phyloP scores from a whole-genome alignment of 2,888 invertebrate genomes.

The Theretra japonica region DNA sequence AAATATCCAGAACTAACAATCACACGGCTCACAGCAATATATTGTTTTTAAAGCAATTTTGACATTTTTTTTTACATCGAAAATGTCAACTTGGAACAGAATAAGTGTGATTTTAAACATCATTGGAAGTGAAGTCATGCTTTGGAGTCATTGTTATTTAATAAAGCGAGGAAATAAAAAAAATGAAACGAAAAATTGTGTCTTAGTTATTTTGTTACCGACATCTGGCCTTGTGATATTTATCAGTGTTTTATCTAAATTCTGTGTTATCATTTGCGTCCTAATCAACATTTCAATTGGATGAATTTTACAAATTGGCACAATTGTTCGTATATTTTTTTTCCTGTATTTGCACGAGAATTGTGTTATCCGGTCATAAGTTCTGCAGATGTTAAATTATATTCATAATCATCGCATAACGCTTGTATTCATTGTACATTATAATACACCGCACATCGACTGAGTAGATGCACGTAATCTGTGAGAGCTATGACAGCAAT shows the following conservation, averaged over 20 bases:
- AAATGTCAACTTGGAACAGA: background rate
- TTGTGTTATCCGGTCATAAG: background rate
- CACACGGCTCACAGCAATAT: background rate
- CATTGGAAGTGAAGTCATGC: background rate
- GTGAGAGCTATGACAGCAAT: slow-evolving; percentile 35
- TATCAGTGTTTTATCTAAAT: background rate
- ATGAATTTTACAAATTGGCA: slow-evolving; percentile 44
- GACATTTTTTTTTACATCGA: background rate
- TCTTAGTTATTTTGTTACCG: slow-evolving; percentile 23
- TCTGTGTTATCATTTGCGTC: background rate
- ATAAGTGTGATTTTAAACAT: background rate
- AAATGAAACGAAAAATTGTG: slow-evolving; percentile 25
- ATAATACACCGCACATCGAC: background rate
- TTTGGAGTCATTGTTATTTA: background rate
- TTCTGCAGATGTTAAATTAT: background rate
- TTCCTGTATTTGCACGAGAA: slow-evolving; percentile 4
- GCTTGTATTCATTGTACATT: background rate
- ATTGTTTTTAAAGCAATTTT: background rate
- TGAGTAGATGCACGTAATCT: slow-evolving; percentile 18
- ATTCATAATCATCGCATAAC: background rate
- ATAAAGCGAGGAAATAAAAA: slow-evolving; percentile 14
- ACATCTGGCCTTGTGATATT: background rate
- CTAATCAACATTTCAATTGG: background rate
- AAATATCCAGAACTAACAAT: background rate
- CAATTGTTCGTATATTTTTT: slow-evolving; percentile 47